These are phyloP conservation scores for Neoarius graeffei DNA, from an alignment of 2,113 vertebrate genomes.

Conservation along the genomic window DNA sequence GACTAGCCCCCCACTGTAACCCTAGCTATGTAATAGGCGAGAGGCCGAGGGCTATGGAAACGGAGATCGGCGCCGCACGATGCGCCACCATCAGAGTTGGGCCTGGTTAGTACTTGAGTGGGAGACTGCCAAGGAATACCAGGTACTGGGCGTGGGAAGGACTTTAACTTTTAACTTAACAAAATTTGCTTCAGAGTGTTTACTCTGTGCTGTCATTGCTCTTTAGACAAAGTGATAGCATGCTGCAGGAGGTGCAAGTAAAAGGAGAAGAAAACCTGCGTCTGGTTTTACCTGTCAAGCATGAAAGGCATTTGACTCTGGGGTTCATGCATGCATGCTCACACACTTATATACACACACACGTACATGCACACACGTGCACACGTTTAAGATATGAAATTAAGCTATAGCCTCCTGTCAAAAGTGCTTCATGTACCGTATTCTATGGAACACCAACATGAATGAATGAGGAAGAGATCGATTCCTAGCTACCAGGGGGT, in stretches of 20 bases:
- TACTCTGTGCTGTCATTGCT: not conserved
- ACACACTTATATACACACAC: conserved; percentile 7
- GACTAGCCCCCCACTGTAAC: no score
- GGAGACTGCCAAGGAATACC: no score
- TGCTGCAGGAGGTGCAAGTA: not conserved
- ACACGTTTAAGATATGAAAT: not conserved
- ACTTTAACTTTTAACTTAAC: no score
- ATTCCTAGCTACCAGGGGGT: not conserved
- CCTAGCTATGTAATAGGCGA: no score
- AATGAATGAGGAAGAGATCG: not conserved
- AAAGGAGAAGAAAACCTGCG: not conserved
- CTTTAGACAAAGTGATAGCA: not conserved
- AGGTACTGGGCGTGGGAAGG: no score
- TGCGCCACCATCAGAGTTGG: no score
- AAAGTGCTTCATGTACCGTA: not conserved
- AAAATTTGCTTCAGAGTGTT: not conserved
- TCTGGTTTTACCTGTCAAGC: not conserved
- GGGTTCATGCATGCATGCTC: not conserved
- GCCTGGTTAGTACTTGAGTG: no score
- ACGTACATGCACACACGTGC: not conserved
- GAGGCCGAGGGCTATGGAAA: no score
- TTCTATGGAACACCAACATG: not conserved
- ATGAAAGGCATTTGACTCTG: not conserved
- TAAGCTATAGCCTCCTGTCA: no score
- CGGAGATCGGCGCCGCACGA: no score